Evolutionary conservation across 1,140 invertebrate genomes (phyloP).

Genomic region (Drosophila parvula): DNA sequence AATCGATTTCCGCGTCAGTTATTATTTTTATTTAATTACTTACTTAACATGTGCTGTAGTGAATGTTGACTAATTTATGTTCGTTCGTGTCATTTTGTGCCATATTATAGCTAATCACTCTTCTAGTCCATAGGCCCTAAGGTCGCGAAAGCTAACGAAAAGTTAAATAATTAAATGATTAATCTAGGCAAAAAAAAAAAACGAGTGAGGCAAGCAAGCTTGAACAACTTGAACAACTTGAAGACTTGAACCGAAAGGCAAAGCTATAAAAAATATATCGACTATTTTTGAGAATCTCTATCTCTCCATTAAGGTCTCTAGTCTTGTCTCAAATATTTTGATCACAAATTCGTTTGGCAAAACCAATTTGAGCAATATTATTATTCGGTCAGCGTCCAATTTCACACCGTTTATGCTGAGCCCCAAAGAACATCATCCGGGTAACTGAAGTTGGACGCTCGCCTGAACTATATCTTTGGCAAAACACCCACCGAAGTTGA

Average conservation of each 20-base stretch:
- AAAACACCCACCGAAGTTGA: conserved; percentile 69
- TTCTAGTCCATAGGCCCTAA: conserved; percentile 47
- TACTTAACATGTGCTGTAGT: conserved; percentile 80
- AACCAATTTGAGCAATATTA: neutral
- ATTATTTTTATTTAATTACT: conserved; percentile 42
- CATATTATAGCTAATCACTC: conserved; percentile 65
- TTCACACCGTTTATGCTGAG: conserved; percentile 38
- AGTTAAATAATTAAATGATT: conserved; percentile 14
- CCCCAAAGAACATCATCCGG: conserved; percentile 11
- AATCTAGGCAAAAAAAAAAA: conserved; percentile 30
- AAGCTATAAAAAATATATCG: conserved; percentile 11
- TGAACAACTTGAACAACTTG: conserved; percentile 16
- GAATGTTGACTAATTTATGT: conserved; percentile 71
- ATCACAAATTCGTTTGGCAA: conserved; percentile 13
- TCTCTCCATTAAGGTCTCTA: conserved; percentile 1
- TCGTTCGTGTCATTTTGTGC: conserved; percentile 70
- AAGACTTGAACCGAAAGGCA: conserved; percentile 49
- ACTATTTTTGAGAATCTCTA: conserved; percentile 35
- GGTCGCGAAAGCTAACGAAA: conserved; percentile 34
- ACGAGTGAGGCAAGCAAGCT: conserved; percentile 48
- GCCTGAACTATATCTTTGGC: conserved; percentile 57
- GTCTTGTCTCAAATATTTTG: conserved; percentile 12
- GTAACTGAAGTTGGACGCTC: conserved; percentile 38
- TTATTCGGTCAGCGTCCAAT: conserved; percentile 33
- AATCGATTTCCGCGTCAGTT: conserved; percentile 48